These are phyloP conservation scores for Drosophila paucipuncta DNA, from an alignment of 2,888 invertebrate species.

Conservation along the genomic window DNA sequence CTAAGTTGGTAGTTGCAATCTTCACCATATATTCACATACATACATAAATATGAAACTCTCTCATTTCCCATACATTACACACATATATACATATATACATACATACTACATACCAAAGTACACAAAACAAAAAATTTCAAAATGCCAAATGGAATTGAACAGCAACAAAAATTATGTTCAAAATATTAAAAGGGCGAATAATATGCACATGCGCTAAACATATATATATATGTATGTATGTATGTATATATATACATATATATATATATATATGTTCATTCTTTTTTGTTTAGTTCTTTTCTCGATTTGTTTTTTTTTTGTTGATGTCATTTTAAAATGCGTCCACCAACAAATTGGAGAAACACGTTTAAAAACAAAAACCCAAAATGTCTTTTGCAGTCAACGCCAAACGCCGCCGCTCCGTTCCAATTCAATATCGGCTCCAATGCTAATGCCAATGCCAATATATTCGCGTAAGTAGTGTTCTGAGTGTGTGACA, in stretches of 20 bases:
- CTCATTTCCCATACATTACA: background rate
- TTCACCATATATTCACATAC: slow-evolving; percentile 7
- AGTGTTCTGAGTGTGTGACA: slow-evolving; percentile 45
- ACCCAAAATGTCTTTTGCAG: slow-evolving; percentile 79
- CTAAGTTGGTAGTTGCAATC: background rate
- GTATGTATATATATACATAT: background rate
- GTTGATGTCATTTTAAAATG: slow-evolving; percentile 12
- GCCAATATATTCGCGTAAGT: slow-evolving; percentile 86
- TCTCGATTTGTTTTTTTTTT: background rate
- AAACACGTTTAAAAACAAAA: slow-evolving; percentile 55
- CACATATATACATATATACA: background rate
- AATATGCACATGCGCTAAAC: slow-evolving; percentile 1
- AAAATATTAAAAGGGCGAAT: slow-evolving; percentile 9
- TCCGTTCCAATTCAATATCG: slow-evolving; percentile 85
- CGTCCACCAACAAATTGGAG: slow-evolving; percentile 16
- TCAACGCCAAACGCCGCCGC: slow-evolving; percentile 80
- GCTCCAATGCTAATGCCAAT: slow-evolving; percentile 65
- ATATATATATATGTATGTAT: background rate
- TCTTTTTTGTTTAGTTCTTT: slow-evolving; percentile 1
- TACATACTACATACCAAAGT: background rate
- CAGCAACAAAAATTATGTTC: slow-evolving; percentile 27
- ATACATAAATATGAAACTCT: background rate
- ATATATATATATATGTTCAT: background rate
- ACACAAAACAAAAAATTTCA: background rate
- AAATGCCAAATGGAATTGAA: slow-evolving; percentile 7